phyloP scores from a whole-genome alignment of 2,797 vertebrate species.

The Xerus rutilus region DNA sequence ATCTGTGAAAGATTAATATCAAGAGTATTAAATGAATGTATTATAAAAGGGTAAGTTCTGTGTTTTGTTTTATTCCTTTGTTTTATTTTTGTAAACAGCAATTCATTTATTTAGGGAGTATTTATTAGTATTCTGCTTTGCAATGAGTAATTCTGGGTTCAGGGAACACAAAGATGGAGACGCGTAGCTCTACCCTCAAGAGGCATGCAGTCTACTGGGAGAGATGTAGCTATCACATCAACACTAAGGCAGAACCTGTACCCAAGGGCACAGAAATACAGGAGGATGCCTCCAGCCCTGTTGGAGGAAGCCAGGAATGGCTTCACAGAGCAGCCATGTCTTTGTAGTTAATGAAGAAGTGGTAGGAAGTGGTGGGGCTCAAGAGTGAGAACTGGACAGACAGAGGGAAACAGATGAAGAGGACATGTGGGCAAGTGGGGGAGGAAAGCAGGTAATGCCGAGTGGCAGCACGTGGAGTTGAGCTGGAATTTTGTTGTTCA shows the following conservation, averaged over 20 bases:
- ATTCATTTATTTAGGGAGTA: background rate
- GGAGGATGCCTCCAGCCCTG: background rate
- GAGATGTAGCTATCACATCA: background rate
- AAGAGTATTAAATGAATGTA: background rate
- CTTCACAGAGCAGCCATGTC: background rate
- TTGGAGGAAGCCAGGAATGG: background rate
- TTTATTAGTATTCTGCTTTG: conserved; percentile 17
- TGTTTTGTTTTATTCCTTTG: background rate
- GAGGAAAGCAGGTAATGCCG: background rate
- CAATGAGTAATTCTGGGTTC: conserved; percentile 22
- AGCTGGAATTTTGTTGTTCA: conserved; percentile 15
- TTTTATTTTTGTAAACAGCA: conserved; percentile 36
- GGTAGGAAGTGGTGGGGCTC: background rate
- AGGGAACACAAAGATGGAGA: conserved; percentile 13
- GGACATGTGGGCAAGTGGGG: background rate
- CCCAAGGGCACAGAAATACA: background rate
- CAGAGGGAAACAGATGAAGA: conserved; percentile 8
- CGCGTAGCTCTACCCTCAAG: background rate
- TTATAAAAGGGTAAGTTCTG: background rate
- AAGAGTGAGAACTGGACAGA: background rate
- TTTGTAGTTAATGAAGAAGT: background rate
- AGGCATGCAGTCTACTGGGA: background rate
- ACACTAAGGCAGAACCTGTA: background rate
- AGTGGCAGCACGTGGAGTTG: background rate
- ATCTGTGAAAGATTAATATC: conserved; percentile 5